Evolutionary conservation across 1,140 invertebrate species (phyloP), one percentile per base, ranked within the genome.

Genomic region (Tachypleus tridentatus): DNA sequence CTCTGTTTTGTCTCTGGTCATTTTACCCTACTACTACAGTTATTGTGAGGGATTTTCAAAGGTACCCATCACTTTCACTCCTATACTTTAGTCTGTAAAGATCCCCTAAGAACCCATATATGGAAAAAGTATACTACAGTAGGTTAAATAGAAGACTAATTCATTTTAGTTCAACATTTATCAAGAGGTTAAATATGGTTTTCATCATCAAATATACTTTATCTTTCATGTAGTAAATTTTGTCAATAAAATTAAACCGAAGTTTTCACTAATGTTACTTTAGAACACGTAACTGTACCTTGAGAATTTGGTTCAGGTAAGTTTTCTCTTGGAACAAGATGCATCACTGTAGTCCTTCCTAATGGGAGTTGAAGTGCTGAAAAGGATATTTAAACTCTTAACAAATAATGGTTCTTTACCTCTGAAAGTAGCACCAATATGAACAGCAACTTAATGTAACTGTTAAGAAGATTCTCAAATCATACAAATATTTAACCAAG

Each of bases 301-400:
- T 95, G 93, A 76, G 92, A 95, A 82, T 98, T 98, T 71, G 96
- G 95, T 82, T 98, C 95, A 73, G 96, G 96, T 77, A 99, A 84
- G 80, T 97, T 97, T 82, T 99, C 97, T 79, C 97, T 85, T 70
- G 96, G 93, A 75, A 99, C 95, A 72, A 99, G 85, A 83, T 99
- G 97, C 97, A 99, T 99, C 73, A 98, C 97, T 76, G 94, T 97
- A 71, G 95, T 98, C 80, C 94, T 95, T 71, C 93, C 94, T 72
- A 91, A 85, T 68, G 93, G 93, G 76, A 98, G 85, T 74, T 93
- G 93, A 73, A 99, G 84, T 70, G 96, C 96, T 79, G 72, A 59
- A 68, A 54, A 54, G 0, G 3, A 54, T 0, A 8, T 69, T 63
- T 11, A 49, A 58, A n/a, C 47, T 51, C 54, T 49, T 29, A 61